phyloP scores from a whole-genome alignment of 1,140 invertebrate genomes.

The Ephestia elutella region DNA sequence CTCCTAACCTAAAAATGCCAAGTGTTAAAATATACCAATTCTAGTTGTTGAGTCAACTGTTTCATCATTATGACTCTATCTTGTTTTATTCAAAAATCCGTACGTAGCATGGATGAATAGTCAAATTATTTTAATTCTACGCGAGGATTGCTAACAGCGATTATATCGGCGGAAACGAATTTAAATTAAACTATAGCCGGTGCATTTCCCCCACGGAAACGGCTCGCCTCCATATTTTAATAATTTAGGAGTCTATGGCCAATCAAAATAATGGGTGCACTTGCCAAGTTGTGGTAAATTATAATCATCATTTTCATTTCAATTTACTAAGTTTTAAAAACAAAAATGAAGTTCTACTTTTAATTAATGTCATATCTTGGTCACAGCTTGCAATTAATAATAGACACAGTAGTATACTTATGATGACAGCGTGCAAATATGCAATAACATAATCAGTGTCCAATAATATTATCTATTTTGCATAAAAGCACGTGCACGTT shows the following conservation, averaged over 20 bases:
- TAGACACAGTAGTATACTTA: background rate
- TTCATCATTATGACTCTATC: too few relatives aligned
- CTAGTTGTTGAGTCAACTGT: too few relatives aligned
- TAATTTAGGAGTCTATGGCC: background rate
- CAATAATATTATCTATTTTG: background rate
- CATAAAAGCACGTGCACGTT: background rate
- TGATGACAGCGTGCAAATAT: background rate
- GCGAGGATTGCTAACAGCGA: slow-evolving; percentile 7
- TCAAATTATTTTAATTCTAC: slow-evolving; percentile 6
- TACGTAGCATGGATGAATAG: too few relatives aligned
- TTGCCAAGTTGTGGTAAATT: background rate
- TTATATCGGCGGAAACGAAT: slow-evolving; percentile 45
- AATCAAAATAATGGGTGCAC: background rate
- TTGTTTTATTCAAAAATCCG: too few relatives aligned
- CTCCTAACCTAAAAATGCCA: too few relatives aligned
- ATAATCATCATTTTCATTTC: background rate
- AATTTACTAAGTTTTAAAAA: background rate
- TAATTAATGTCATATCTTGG: too few relatives aligned
- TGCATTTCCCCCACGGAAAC: slow-evolving; percentile 44
- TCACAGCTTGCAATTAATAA: too few relatives aligned
- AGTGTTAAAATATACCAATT: too few relatives aligned
- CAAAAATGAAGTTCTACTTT: too few relatives aligned
- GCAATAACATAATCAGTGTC: background rate
- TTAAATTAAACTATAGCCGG: slow-evolving; percentile 61
- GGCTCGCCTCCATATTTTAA: slow-evolving; percentile 10